Percentiles rank a stretch among this genome's conserved stretches.
phyloP scores from a whole-genome alignment of 2,888 invertebrate species.

The Abrostola triplasia region DNA sequence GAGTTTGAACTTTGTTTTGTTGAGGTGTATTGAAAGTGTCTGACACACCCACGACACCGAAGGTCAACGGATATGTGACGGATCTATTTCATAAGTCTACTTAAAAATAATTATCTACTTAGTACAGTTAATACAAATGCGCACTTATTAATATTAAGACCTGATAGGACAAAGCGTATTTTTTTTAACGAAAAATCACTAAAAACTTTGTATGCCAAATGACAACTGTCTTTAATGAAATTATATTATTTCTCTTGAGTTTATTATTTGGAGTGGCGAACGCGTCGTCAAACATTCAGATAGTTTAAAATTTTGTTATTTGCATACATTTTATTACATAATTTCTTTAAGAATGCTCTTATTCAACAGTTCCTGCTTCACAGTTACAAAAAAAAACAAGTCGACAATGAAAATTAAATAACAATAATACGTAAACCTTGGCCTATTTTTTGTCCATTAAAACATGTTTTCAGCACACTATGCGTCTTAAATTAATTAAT shows the following conservation, averaged over 20 bases:
- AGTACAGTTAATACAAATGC: neutral
- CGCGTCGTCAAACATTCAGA: too few relatives aligned
- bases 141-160: neutral
- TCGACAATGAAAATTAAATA: constrained; percentile 8
- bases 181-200: too few relatives aligned
- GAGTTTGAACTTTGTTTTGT: constrained; percentile 26
- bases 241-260: too few relatives aligned
- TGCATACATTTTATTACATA: too few relatives aligned
- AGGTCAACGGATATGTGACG: constrained; percentile 26
- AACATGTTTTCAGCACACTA: constrained; percentile 41
- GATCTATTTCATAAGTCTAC: constrained; percentile 20
- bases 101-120: neutral
- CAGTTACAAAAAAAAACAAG: neutral
- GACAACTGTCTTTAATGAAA: too few relatives aligned
- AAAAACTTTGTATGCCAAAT: too few relatives aligned
- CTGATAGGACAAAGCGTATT: too few relatives aligned
- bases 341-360: neutral
- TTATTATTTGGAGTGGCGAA: too few relatives aligned
- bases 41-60: constrained; percentile 29
- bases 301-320: too few relatives aligned
- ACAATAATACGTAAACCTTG: constrained; percentile 35
- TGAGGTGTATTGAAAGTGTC: constrained; percentile 18
- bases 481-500: constrained; percentile 75
- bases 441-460: constrained; percentile 36
- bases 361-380: neutral